These are phyloP conservation scores for Nasonia giraulti DNA, from an alignment of 1,140 invertebrate genomes.

Conservation along the genomic window DNA sequence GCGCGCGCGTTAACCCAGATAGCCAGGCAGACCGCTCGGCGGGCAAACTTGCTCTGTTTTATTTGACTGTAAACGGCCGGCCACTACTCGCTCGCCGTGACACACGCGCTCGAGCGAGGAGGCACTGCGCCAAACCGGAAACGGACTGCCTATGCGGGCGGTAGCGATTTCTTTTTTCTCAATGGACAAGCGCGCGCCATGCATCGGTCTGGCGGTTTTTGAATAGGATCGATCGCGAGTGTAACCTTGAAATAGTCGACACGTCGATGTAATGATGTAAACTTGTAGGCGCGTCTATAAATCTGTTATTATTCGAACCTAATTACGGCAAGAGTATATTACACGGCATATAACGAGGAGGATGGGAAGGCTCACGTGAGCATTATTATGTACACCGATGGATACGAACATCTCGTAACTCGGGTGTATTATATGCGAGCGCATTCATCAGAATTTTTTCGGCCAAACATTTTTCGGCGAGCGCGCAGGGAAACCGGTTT, in stretches of 20 bases:
- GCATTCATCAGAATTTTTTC: neutral
- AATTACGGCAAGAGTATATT: too few relatives aligned
- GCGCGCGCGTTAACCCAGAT: conserved; percentile 35
- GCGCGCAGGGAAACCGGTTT: neutral
- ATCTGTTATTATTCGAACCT: too few relatives aligned
- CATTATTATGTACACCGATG: neutral
- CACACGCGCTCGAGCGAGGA: neutral
- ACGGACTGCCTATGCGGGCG: neutral
- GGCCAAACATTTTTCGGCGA: neutral
- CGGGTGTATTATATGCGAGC: neutral
- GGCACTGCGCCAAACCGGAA: neutral
- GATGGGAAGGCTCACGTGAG: neutral
- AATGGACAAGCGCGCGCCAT: neutral
- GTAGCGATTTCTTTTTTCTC: neutral
- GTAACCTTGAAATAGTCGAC: too few relatives aligned
- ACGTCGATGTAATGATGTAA: too few relatives aligned
- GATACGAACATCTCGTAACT: neutral
- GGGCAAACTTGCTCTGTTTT: conserved; percentile 30
- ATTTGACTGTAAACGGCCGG: neutral
- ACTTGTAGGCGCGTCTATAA: too few relatives aligned
- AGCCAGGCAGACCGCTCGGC: conserved; percentile 32
- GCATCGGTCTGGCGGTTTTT: neutral
- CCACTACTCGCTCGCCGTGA: conserved; percentile 4
- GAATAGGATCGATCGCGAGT: neutral
- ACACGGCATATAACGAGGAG: too few relatives aligned